Evolutionary conservation across 1,140 invertebrate genomes (phyloP), one percentile per base, ranked within the genome.

Genomic region (Drosophila setifemur): DNA sequence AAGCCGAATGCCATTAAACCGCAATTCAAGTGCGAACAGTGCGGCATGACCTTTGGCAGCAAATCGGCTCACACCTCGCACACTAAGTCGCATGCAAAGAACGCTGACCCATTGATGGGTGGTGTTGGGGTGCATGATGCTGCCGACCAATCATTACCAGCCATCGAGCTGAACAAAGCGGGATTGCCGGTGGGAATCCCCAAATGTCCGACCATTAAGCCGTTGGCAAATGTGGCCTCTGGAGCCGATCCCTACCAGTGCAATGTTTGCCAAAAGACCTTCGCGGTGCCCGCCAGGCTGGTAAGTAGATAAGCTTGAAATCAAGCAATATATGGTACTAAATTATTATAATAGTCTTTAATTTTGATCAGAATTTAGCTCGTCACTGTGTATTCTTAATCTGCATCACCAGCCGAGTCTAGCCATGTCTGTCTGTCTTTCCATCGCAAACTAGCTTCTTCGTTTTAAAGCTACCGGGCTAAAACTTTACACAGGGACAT

Each of bases 201-300:
- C 31, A 90, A 90, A 49, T 85, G 72, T 42, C 85, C 88, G 8
- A 79, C 76, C 47, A 87, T 89, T 5, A 87, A 73, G 75, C 90
- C 75, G 68, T 86, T 76, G 88, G 49, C 89, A 18, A 89, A 91
- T 45, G 88, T 86, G 5, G 87, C 86, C 5, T 72, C 91, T 29
- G 90, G 91, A 11, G 90, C 91, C 28, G 95, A 96, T 91, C 95
- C 95, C 3, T 96, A 97, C 91, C 93, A 95, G 31, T 98, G 97
- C 90, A 95, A 96, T 88, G 95, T 97, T 53, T 98, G 97, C 91
- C 93, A 95, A 53, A 98, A 98, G 90, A 97, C 96, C 0, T 98
- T 98, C 90, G 95, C 96, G 2, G 96, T 97, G 11, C 96, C 96
- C 2, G 97, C 96, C n/a, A 91, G 97, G 37, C 91, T 98, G 47